Evolutionary conservation across 2,113 vertebrate species (phyloP).

Genomic region (Rhadina sibilatrix): DNA sequence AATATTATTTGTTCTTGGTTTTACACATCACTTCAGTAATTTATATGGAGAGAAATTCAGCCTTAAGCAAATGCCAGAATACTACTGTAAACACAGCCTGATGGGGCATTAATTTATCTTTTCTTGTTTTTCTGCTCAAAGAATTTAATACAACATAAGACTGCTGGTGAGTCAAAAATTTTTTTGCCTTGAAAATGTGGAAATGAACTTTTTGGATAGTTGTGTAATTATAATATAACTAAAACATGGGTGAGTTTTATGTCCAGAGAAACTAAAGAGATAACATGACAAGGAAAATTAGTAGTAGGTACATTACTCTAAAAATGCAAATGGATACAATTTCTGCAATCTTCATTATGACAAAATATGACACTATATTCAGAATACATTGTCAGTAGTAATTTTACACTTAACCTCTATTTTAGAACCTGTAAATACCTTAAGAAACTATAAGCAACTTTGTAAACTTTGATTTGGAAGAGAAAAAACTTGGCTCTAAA

Average conservation of each 20-base stretch:
- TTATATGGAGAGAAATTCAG: slow-evolving; percentile 45
- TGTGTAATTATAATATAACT: neutral
- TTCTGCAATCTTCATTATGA: neutral
- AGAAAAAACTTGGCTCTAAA: neutral
- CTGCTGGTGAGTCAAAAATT: neutral
- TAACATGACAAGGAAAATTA: neutral
- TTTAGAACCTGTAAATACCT: neutral
- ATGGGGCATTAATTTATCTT: slow-evolving; percentile 56
- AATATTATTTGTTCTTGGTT: slow-evolving; percentile 72
- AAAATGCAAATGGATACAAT: neutral
- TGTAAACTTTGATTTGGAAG: neutral
- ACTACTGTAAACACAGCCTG: slow-evolving; percentile 30
- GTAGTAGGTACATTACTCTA: neutral
- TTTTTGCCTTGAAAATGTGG: neutral
- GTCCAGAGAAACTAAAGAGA: neutral
- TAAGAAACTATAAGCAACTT: neutral
- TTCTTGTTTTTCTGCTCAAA: slow-evolving; percentile 41
- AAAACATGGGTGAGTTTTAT: neutral
- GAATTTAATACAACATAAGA: neutral
- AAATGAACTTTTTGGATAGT: neutral
- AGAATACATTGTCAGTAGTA: neutral
- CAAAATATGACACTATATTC: neutral
- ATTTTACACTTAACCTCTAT: neutral
- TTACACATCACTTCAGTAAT: slow-evolving; percentile 52
- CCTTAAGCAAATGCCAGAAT: slow-evolving; percentile 66